Base-by-base conservation (phyloP, 2,888 invertebrate species). In the Nephrotoma appendiculata region DNA sequence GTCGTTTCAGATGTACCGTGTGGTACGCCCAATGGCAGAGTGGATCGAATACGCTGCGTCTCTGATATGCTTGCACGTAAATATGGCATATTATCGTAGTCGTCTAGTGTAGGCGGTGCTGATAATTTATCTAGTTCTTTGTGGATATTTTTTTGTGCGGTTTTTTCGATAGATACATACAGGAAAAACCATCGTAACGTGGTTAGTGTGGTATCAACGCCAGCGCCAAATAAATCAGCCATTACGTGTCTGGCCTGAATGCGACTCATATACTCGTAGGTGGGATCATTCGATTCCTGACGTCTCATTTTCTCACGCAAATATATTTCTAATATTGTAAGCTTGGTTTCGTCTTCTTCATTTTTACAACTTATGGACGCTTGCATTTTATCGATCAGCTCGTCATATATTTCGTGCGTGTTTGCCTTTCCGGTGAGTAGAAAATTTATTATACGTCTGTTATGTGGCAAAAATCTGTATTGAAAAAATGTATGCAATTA, bases 161-260 rank as follows among this genome's bases (percentile, higher is more conserved):
- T 92, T 1, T 94, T 94, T 91, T 96, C 91, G 71, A 93, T 91
- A 0, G 96, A 95, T 93, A 98, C 93, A 88, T 94, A 96, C 19
- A 97, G 92, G 15, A 97, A 90, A 89, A 96, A 95, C 98, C 98
- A 98, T 44, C 96, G 93, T 44, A 97, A 89, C 0, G 97, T 96
- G 0, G 95, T 94, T 87, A 96, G 91, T 0, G 96, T 95, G 0
- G 98, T 97, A 89, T 98, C 98, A 86, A 96, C 93, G 5, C 97
- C 96, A 12, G 97, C 97, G 0, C 97, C 97, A 89, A 96, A 96
- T 89, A 97, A 92, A 91, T 98, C 98, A 3, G 96, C 96, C 87
- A 97, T 90, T 43, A 97, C 92, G 90, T 95, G 96, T 88, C 94
- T 91, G 89, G 96, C 92, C 90, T 98, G 97, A 86, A 93, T 93